Conservation (phyloP, 2,113 vertebrate species). For the Limanda limanda region DNA sequence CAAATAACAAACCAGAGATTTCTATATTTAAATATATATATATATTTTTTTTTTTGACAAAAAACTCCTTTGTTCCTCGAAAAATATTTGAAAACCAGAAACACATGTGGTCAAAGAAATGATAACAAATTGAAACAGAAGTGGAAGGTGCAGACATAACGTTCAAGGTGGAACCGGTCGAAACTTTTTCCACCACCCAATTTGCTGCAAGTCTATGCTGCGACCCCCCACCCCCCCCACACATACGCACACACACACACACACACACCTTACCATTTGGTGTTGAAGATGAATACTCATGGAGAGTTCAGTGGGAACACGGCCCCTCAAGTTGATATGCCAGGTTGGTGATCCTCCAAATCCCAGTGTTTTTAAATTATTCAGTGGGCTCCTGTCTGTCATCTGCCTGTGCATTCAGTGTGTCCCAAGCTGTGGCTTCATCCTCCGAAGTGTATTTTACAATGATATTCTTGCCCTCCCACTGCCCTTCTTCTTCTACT, state of each 20-base stretch:
- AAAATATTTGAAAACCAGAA: conserved; percentile 33
- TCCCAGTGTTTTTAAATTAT: conserved; percentile 81
- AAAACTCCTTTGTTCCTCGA: conserved; percentile 45
- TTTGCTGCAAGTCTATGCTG: too few relatives aligned
- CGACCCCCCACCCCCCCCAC: conserved; percentile 2
- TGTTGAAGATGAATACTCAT: conserved; percentile 87
- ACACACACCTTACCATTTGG: conserved; percentile 75
- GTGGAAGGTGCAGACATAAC: too few relatives aligned
- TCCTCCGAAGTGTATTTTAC: conserved; percentile 90
- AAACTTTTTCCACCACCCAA: too few relatives aligned
- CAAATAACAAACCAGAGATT: conserved; percentile 32
- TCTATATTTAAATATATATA: conserved; percentile 2
- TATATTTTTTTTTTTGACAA: background rate
- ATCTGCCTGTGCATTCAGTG: conserved; percentile 98
- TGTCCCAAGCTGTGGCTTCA: conserved; percentile 88
- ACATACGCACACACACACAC: conserved; percentile 1
- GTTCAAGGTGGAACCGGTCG: too few relatives aligned
- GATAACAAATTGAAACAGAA: conserved; percentile 26
- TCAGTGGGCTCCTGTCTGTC: conserved; percentile 86
- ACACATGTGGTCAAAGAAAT: conserved; percentile 15
- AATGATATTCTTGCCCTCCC: conserved; percentile 93
- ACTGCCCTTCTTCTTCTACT: background rate
- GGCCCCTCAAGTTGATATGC: conserved; percentile 91
- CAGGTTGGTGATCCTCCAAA: conserved; percentile 97
- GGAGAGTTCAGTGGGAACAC: conserved; percentile 85